Base-by-base conservation (phyloP, 2,888 invertebrate genomes). In the Drosophila antonietae region DNA sequence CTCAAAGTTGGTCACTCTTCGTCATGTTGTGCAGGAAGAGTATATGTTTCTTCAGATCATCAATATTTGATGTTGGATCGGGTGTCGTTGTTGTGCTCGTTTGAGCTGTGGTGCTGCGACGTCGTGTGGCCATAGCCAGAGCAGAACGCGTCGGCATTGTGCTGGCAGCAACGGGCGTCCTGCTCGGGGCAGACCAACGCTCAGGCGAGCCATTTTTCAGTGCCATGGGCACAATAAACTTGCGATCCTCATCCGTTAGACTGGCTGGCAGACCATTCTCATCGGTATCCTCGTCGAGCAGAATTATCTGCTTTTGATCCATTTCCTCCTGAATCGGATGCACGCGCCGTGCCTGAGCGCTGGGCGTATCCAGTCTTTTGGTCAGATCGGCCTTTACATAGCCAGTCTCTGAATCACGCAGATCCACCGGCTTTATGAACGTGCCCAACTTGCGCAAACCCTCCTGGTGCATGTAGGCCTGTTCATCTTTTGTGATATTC, bases 211-310 rank as follows among this genome's bases (percentile, higher is more conserved):
- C 89, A 73, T 93, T 93, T 64, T 93, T 93, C 35, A 93, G 68
- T 8, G 93, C 93, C 92, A 93, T 92, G 2, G 93, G 93, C 51
- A 93, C 92, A 64, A 93, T 93, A 59, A 92, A 93, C 73, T 92
- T 93, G 18, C 92, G 91, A 76, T 93, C 92, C 73, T 92, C 92
- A 20, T 92, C 92, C 12, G 92, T 92, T 33, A 92, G 73, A 73
- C 92, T 92, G 44, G 92, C 91, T 1, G 92, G 92, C 28, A 92
- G 69, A 46, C 92, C 92, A 60, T 92, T 92, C 55, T 92, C 92
- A 69, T 92, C 92, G 23, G 91, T 91, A 62, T 92, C 93, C 53
- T 93, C 93, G 52, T 93, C 92, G 8, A 92, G 88, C 37, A 92
- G 75, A 46, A 92, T 92, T 15, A 93, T 93, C 73, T 92, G 92